Evolutionary conservation across 2,888 invertebrate genomes (phyloP), one percentile per base, ranked within the genome.

Genomic region (Metopia argyrocephala): DNA sequence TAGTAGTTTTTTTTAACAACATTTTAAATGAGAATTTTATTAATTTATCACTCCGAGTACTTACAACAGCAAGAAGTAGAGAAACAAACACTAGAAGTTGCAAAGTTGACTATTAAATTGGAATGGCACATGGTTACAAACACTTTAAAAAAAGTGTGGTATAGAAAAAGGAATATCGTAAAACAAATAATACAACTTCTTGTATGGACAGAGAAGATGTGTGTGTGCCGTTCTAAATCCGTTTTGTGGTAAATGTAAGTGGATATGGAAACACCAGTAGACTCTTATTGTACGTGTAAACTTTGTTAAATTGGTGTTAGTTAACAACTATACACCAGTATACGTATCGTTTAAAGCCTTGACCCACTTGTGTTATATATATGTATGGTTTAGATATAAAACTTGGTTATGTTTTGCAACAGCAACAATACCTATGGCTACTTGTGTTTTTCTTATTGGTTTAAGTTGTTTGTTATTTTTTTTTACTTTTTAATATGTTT

Each of bases 11-110:
- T 61, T 68, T 52, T 48, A 5, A 69, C 57, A 79, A 81, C 81
- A 78, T 81, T 81, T 81, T 74, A 81, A 81, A 81, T 81, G 78
- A 81, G 78, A 78, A 75, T 81, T 78, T 81, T 78, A 81, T 81
- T 81, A 81, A 81, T 81, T 81, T 81, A 81, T 81, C 81, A 81
- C 78, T 66, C 70, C 64, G 66, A 38, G 38, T 38, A 38, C 12
- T 15, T 3, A 38, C 9, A 31, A 12, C 9, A 38, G 38, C 9
- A 38, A 38, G 0, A 38, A 38, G 4, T 12, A 54, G 54, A 78
- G 21, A 31, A 48, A 66, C 23, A 65, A 71, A 54, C 54, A 66
- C 31, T 54, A 66, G 54, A 66, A 73, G 46, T 62, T 73, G 66
- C 54, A n/a, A n/a, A n/a, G n/a, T 66, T 54, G 25, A 61, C 54